A percentile compares a stretch with the other conserved stretches of the same genome.
Evolutionary conservation across 2,113 vertebrate genomes (phyloP).

Genomic region (Salvelinus alpinus): DNA sequence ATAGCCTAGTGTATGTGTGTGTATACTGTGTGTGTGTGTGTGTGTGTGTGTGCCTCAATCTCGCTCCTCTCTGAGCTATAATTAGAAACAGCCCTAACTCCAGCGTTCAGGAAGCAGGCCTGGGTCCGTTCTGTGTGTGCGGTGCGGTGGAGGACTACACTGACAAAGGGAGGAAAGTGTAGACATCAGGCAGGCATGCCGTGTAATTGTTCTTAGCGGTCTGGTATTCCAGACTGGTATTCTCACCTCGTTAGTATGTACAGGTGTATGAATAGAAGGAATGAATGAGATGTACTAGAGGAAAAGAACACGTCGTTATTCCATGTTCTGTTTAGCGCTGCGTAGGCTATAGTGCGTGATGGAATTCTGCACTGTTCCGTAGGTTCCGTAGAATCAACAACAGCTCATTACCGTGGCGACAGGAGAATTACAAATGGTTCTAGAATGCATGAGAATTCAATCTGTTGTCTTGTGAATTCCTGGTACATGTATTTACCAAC

Average conservation of each 20-base stretch:
- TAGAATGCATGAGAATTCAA: no score
- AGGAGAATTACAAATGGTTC: background rate
- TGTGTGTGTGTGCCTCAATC: slow-evolving; percentile 54
- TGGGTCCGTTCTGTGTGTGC: slow-evolving; percentile 32
- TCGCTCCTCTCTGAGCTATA: slow-evolving; percentile 57
- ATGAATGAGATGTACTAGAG: slow-evolving; percentile 21
- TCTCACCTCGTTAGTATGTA: slow-evolving; percentile 64
- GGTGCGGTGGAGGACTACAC: slow-evolving; percentile 9
- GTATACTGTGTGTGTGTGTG: background rate
- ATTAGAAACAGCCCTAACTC: slow-evolving; percentile 71
- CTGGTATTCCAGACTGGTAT: slow-evolving; percentile 37
- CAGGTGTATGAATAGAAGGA: slow-evolving; percentile 65
- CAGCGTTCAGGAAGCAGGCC: slow-evolving; percentile 63
- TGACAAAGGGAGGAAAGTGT: slow-evolving; percentile 77
- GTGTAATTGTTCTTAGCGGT: slow-evolving; percentile 47
- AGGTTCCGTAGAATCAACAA: background rate
- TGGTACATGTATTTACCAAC: no score
- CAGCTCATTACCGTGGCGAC: background rate
- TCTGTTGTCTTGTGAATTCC: no score
- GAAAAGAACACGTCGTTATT: slow-evolving; percentile 35
- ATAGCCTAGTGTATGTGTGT: no score
- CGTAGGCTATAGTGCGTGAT: slow-evolving; percentile 10
- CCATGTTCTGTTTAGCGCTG: slow-evolving; percentile 24
- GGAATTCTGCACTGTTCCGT: background rate
- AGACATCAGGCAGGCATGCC: slow-evolving; percentile 61